These are phyloP conservation scores for Myiopsitta monachus DNA, from an alignment of 2,113 vertebrate species.

Conservation along the genomic window DNA sequence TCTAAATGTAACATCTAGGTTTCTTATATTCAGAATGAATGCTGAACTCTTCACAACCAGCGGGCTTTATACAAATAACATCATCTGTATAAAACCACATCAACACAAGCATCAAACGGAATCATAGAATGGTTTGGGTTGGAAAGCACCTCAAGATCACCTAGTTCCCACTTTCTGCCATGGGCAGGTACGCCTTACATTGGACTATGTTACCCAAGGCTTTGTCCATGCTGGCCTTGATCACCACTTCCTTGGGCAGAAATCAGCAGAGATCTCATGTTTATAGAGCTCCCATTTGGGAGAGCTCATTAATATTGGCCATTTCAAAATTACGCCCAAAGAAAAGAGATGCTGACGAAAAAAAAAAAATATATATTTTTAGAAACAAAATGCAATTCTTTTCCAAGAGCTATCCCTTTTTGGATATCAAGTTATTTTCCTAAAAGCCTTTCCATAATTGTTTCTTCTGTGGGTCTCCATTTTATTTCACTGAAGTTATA, in stretches of 20 bases:
- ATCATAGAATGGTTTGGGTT: not conserved
- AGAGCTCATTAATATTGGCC: not conserved
- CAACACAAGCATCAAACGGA: not conserved
- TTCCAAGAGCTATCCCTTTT: not conserved
- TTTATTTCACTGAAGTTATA: not conserved
- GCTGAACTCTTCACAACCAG: not conserved
- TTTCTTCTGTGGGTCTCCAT: not conserved
- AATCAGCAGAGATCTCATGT: not conserved
- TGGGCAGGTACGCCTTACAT: not conserved
- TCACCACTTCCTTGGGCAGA: not conserved
- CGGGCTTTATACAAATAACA: not conserved
- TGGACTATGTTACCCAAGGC: not conserved
- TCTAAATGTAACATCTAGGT: not conserved
- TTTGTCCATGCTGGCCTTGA: not conserved
- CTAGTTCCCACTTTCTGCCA: not conserved
- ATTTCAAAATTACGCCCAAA: not conserved
- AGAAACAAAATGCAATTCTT: not conserved
- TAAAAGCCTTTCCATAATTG: not conserved
- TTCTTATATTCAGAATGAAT: not conserved
- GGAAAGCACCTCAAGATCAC: too few relatives aligned
- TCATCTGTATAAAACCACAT: not conserved
- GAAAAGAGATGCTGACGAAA: not conserved
- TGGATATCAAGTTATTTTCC: not conserved
- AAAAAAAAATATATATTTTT: fast-evolving
- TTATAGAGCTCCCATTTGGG: not conserved